These are phyloP conservation scores for Seira ritae DNA, from an alignment of 2,888 invertebrate species.

Conservation along the genomic window DNA sequence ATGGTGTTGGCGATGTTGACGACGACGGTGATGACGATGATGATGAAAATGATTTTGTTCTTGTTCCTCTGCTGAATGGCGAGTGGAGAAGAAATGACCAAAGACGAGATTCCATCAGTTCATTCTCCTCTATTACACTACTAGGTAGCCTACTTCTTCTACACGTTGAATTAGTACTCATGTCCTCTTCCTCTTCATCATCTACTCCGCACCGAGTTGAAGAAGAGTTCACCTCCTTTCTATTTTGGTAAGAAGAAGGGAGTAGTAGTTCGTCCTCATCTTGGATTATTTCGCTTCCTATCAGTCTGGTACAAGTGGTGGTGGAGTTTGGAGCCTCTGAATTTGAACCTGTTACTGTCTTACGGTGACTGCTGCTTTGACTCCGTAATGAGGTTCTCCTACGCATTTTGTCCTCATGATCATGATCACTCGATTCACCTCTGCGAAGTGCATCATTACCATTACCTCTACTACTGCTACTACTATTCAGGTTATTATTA, in stretches of 20 bases:
- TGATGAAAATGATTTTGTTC: conserved; percentile 12
- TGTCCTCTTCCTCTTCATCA: background rate
- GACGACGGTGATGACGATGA: background rate
- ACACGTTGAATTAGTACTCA: conserved; percentile 9
- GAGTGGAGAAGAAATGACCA: background rate
- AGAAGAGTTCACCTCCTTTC: too few relatives aligned
- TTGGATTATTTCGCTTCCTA: conserved; percentile 9
- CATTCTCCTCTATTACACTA: background rate
- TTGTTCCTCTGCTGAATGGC: conserved; percentile 23
- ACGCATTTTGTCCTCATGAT: background rate
- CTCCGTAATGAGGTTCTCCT: background rate
- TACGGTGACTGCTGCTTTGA: background rate
- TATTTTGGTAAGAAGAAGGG: background rate
- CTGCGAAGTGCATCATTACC: background rate
- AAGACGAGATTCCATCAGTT: background rate
- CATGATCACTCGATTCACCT: background rate
- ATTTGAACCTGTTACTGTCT: background rate
- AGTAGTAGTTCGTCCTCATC: background rate
- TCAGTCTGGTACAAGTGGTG: conserved; percentile 47
- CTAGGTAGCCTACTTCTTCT: background rate
- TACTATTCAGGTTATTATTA: background rate
- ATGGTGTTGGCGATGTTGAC: conserved; percentile 24
- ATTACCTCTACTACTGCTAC: background rate
- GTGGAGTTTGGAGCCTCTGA: background rate
- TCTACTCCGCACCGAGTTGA: background rate